Base-by-base conservation (phyloP, 2,797 vertebrate genomes). In the Sarcophilus harrisii region DNA sequence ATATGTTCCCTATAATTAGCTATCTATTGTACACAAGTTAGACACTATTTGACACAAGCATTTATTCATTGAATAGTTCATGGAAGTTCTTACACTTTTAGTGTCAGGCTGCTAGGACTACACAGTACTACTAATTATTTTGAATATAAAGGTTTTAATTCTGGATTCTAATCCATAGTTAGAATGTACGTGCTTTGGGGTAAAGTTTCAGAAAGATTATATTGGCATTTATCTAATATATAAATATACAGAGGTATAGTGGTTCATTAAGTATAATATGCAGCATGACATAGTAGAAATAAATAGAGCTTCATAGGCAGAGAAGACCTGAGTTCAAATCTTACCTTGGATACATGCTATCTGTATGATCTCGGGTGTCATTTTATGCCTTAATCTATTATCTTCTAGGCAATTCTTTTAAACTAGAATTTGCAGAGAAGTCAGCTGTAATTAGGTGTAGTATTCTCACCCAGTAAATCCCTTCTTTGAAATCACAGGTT, bases 1-100 rank as follows among this genome's bases (percentile, higher is more conserved):
- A 98, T 97, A 97, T 98, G 96, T 98, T 97, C 98, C 98, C 98
- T 98, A 97, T 98, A 98, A 98, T 98, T 98, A 98, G 96, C 97
- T 97, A 96, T 98, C 98, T 97, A 97, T 98, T 98, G 98, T 98
- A 97, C 93, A 97, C 96, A 98, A 97, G 98, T 98, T 98, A 98
- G 97, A 98, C 95, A 94, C 89, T 94, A 97, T 93, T 97, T 97
- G 97, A 98, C 97, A 98, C 93, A 96, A 97, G 93, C 91, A 97
- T 98, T 98, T 98, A 97, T 98, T 98, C 97, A 55, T 11, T 10
- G 54, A 55, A 98, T 98, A 98, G 97, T 97, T 95, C 96, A 89
- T 91, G 92, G 96, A 97, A 92, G 93, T 94, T 92, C 96, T 57
- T 91, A 93, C 81, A 94, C 81, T 97, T 96, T 93, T 91, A 81